Base-by-base conservation (phyloP, 2,113 vertebrate genomes). In the Origma solitaria region DNA sequence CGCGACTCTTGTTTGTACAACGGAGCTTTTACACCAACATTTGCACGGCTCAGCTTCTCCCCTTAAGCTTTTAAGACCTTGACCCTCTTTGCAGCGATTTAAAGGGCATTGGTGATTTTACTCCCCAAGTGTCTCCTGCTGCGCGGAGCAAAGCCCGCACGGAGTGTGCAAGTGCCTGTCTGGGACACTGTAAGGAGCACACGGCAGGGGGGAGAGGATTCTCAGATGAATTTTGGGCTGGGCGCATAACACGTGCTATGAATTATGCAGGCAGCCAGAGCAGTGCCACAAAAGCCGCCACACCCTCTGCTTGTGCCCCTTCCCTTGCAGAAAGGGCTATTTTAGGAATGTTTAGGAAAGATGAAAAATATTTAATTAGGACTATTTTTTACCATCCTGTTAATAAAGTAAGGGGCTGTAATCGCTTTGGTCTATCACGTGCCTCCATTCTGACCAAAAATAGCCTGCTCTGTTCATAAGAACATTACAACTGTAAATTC, bases 41-140 rank as follows among this genome's bases (percentile, higher is more conserved):
- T 86, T 72, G 56, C 33, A 64, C 7, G 0, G 71, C 60, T 93
- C 90, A 70, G 58, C 78, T 94, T 93, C 82, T 92, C 21, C 51
- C 70, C 86, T 93, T 94, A 88, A 97, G 82, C 92, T 94, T 94
- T 92, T 95, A 94, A 94, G 79, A 85, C 83, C 70, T 70, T 37
- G 1, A 44, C 71, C 56, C 1, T 2, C 88, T 95, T 88, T 83
- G 47, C 57, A 42, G 78, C 28, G 7, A 73, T 84, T 83, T 77
- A 83, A 86, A 88, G 57, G 71, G 51, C 90, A 54, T 51, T n/a
- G 37, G 72, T 54, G 86, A 53, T 82, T 96, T 79, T 94, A 58
- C 21, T 54, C 45, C 51, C n/a, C 13, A 16, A 53, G 37, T 2
- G 6, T 66, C 66, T 92, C 94, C 45, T 82, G 24, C 61, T 12